These are phyloP conservation scores for Agelas oroides DNA, from an alignment of 37 sponge, comb jelly and placozoan genomes.

Conservation along the genomic window DNA sequence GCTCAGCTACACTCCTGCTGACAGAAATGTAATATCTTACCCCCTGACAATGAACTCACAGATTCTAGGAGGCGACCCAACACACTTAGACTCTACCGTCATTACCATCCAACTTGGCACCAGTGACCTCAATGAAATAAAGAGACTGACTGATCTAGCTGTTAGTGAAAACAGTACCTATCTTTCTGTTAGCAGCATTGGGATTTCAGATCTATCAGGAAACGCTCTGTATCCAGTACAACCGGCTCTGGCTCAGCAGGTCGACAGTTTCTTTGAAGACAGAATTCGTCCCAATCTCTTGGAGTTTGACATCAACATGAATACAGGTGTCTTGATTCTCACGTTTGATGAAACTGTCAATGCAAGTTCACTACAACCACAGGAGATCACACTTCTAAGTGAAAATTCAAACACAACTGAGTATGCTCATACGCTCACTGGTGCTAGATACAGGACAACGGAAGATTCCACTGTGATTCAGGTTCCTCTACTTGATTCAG, in stretches of 20 bases:
- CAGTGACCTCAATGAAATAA: conserved; percentile 79
- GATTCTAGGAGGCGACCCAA: conserved; percentile 56
- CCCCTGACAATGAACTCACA: conserved; percentile 52
- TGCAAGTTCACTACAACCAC: conserved; percentile 53
- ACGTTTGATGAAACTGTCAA: conserved; percentile 89
- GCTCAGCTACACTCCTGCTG: conserved; percentile 22
- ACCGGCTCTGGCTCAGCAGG: background rate
- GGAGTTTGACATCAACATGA: conserved; percentile 74
- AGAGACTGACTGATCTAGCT: conserved; percentile 69
- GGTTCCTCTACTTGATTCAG: conserved; percentile 45
- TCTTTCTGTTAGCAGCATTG: conserved; percentile 30
- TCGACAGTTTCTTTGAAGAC: conserved; percentile 55
- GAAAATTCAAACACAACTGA: conserved; percentile 29
- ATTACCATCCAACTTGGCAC: conserved; percentile 67
- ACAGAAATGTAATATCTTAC: conserved; percentile 23
- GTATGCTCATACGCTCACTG: conserved; percentile 42
- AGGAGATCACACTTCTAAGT: conserved; percentile 57
- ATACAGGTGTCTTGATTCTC: conserved; percentile 73
- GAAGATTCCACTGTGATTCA: conserved; percentile 54
- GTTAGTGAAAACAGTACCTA: conserved; percentile 50
- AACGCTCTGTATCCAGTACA: conserved; percentile 50
- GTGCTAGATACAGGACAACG: conserved; percentile 43
- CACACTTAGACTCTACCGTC: conserved; percentile 74
- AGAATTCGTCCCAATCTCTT: conserved; percentile 53
- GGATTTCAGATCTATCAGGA: conserved; percentile 75